phyloP scores from a whole-genome alignment of 2,797 vertebrate genomes.

The Graptemys geographica region DNA sequence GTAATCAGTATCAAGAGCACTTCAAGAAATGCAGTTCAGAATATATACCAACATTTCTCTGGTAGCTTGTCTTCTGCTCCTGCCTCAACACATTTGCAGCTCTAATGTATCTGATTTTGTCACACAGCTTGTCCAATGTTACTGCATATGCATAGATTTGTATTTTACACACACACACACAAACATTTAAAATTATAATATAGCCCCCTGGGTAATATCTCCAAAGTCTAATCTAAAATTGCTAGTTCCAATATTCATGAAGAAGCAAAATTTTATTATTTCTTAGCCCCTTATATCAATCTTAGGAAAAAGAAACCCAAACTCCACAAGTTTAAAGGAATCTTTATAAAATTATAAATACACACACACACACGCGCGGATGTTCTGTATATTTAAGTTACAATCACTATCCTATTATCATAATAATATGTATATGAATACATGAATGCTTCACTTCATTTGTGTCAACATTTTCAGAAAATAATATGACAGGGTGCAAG shows the following conservation, averaged over 20 bases:
- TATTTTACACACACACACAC: not conserved
- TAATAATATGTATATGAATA: slow-evolving; percentile 77
- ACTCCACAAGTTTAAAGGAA: not conserved
- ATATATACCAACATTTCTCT: slow-evolving; percentile 15
- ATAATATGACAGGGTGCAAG: slow-evolving; percentile 79
- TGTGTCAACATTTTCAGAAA: slow-evolving; percentile 83
- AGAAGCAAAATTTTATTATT: not conserved
- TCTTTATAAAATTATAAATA: not conserved
- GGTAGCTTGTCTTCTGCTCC: slow-evolving; percentile 40
- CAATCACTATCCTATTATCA: slow-evolving; percentile 78
- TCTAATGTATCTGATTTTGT: not conserved
- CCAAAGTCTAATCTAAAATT: not conserved
- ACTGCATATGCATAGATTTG: not conserved
- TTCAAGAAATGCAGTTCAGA: slow-evolving; percentile 41
- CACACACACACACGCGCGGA: no score
- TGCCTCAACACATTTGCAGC: slow-evolving; percentile 5
- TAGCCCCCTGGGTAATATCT: not conserved
- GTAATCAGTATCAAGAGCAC: slow-evolving; percentile 46
- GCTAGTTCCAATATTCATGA: not conserved
- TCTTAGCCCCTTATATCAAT: not conserved
- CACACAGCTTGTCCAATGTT: not conserved
- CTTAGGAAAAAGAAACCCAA: not conserved
- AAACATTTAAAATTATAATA: not conserved
- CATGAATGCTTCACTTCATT: slow-evolving; percentile 81
- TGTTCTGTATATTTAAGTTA: slow-evolving; percentile 47